These are phyloP conservation scores for Indicator maculatus DNA, from an alignment of 2,113 vertebrate species.

Conservation along the genomic window DNA sequence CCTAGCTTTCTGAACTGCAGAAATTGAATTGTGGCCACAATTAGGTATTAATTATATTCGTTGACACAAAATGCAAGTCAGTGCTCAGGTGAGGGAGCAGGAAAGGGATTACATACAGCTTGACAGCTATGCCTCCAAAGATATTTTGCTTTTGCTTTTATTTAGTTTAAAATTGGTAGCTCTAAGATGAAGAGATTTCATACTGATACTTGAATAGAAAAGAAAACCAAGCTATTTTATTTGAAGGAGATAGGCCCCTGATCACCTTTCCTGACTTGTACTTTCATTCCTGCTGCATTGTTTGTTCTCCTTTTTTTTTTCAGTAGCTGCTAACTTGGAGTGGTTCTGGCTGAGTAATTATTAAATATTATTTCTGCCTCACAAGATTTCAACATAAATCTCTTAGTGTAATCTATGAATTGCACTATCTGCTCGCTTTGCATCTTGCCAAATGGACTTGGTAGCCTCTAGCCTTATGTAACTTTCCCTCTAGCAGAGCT, in stretches of 20 bases:
- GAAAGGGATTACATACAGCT: neutral
- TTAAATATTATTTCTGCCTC: conserved; percentile 22
- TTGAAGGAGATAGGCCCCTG: neutral
- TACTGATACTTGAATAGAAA: neutral
- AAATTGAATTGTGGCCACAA: neutral
- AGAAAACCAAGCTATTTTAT: neutral
- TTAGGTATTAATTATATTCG: neutral
- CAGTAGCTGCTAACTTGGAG: neutral
- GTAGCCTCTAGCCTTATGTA: neutral
- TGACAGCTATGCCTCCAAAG: neutral
- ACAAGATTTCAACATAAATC: neutral
- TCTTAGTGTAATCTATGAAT: neutral
- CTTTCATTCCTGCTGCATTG: neutral
- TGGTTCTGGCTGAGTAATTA: conserved; percentile 10
- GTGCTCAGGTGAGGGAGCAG: neutral
- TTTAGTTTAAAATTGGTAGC: neutral
- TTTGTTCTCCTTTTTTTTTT: neutral
- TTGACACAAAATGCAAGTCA: neutral
- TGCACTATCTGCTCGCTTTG: neutral
- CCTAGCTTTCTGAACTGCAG: neutral
- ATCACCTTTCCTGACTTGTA: neutral
- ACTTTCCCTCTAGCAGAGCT: neutral
- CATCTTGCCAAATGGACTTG: neutral
- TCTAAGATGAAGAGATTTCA: neutral
- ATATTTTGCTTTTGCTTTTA: neutral